phyloP scores from a whole-genome alignment of 92 coral and sea anemone genomes.

The Meandrina meandrites region DNA sequence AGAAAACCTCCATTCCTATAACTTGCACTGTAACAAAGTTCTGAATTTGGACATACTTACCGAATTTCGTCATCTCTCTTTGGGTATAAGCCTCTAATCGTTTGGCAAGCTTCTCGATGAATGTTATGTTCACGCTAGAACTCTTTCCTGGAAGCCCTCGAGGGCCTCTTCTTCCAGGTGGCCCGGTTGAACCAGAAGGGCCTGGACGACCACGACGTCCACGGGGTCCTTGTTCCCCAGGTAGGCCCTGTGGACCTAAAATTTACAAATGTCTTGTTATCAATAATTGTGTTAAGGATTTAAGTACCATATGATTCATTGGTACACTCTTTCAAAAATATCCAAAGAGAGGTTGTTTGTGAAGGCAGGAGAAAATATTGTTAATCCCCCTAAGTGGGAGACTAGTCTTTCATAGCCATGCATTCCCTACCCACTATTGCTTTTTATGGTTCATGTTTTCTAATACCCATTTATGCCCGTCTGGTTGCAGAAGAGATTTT shows the following conservation, averaged over 20 bases:
- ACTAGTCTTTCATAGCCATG: too few species aligned
- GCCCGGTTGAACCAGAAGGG: conserved; percentile 36
- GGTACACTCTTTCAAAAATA: not conserved
- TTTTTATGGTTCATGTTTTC: too few species aligned
- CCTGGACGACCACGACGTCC: conserved; percentile 44
- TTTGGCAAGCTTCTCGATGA: conserved; percentile 1
- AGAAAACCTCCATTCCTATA: too few species aligned
- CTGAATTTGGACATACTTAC: not conserved
- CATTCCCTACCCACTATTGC: too few species aligned
- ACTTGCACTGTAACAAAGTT: not conserved
- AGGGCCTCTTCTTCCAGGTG: conserved; percentile 16
- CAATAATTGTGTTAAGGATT: too few species aligned
- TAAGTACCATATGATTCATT: too few species aligned
- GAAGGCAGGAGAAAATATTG: too few species aligned
- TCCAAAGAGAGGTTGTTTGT: not conserved
- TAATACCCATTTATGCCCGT: too few species aligned
- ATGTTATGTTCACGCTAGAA: not conserved
- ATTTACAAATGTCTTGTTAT: too few species aligned
- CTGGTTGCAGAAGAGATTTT: too few species aligned
- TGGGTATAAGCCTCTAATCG: not conserved
- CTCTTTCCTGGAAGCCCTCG: conserved; percentile 40
- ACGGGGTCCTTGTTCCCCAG: conserved; percentile 19
- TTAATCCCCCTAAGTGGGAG: too few species aligned
- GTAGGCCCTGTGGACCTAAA: conserved; percentile 1
- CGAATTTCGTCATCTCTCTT: not conserved